Conservation (phyloP, 2,888 invertebrate genomes). For the Timandra comae region DNA sequence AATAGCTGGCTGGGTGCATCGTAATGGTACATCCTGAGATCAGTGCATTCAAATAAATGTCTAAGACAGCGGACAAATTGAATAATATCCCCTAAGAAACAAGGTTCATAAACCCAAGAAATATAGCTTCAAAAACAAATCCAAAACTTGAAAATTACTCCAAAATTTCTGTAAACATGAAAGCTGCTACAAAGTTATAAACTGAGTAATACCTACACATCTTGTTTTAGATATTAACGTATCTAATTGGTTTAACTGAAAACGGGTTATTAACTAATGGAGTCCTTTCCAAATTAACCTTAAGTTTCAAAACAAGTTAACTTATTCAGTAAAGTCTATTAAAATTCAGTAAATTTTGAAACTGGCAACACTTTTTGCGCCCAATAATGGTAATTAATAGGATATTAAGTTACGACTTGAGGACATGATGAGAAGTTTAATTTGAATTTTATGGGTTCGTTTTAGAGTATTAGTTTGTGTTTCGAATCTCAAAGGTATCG, state of each 20-base stretch:
- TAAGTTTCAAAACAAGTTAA: constrained; percentile 1
- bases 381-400: constrained; percentile 15
- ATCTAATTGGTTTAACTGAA: not conserved
- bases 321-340: constrained; percentile 17
- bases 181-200: no score
- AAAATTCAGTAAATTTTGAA: constrained; percentile 19
- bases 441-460: not conserved
- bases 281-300: not conserved
- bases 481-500: not conserved
- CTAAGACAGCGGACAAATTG: no score
- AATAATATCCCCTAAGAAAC: no score
- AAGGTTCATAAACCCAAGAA: no score
- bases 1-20: no score
- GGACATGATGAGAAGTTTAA: not conserved
- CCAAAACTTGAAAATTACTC: no score
- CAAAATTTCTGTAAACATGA: no score
- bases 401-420: constrained; percentile 9
- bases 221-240: no score
- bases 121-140: no score
- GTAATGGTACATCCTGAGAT: no score
- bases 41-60: no score
- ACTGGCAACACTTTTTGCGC: constrained; percentile 8
- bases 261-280: not conserved
- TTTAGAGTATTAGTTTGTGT: not conserved
- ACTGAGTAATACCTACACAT: no score